These are phyloP conservation scores for Lanius collurio DNA, from an alignment of 2,113 vertebrate genomes.

Conservation along the genomic window DNA sequence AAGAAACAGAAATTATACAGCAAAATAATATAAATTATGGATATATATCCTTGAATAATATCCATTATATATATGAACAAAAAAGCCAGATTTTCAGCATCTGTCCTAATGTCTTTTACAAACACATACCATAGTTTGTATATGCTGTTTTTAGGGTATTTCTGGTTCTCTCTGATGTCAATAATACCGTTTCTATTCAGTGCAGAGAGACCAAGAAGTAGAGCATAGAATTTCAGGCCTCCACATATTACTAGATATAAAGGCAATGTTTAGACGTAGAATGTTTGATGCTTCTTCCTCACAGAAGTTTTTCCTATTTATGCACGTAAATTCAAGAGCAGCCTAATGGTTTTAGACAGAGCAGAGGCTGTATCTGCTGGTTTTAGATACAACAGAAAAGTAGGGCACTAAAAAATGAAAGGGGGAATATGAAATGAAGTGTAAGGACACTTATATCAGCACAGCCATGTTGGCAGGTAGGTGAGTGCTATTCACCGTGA, in stretches of 20 bases:
- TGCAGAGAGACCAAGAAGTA: not conserved
- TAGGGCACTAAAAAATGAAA: not conserved
- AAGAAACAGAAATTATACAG: not conserved
- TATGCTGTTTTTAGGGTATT: not conserved
- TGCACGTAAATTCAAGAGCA: not conserved
- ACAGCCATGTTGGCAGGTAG: not conserved
- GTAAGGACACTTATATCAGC: not conserved
- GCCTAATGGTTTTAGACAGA: not conserved
- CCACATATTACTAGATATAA: not conserved
- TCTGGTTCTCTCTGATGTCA: not conserved
- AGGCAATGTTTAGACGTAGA: not conserved
- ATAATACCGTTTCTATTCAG: not conserved
- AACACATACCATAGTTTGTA: not conserved
- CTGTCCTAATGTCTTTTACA: not conserved
- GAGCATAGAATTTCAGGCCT: not conserved
- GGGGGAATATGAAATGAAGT: not conserved
- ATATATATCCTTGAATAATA: not conserved
- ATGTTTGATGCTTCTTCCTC: not conserved
- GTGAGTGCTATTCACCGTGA: not conserved
- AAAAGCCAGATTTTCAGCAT: not conserved
- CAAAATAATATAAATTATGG: not conserved
- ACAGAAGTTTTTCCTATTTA: not conserved
- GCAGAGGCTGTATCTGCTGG: not conserved
- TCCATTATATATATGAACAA: not conserved
- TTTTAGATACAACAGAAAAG: not conserved